phyloP scores from a whole-genome alignment of 2,113 vertebrate species.

The Oncorhynchus gorbuscha region DNA sequence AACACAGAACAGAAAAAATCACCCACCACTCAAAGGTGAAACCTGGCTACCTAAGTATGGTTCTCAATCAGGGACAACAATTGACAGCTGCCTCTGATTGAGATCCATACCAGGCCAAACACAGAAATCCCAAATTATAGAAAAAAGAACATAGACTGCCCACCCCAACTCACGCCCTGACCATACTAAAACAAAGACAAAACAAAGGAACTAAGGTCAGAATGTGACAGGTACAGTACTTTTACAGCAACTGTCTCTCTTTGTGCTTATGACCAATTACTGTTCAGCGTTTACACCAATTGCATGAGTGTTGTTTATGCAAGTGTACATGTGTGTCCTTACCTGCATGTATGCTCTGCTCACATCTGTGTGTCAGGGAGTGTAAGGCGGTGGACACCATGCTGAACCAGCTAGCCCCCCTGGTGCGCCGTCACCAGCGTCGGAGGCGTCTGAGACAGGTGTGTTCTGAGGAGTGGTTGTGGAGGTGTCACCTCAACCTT shows the following conservation, averaged over 20 bases:
- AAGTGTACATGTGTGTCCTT: background rate
- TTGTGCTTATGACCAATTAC: background rate
- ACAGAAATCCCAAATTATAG: too few relatives aligned
- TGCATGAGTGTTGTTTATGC: background rate
- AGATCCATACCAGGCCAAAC: too few relatives aligned
- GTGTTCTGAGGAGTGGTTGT: constrained; percentile 80
- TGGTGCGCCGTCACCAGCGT: constrained; percentile 59
- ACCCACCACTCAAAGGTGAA: too few relatives aligned
- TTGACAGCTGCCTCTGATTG: too few relatives aligned
- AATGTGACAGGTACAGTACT: background rate
- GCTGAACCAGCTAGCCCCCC: constrained; percentile 57
- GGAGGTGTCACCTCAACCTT: constrained; percentile 84
- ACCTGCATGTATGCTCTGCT: background rate
- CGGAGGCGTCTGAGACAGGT: constrained; percentile 68
- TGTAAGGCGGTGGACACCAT: constrained; percentile 62
- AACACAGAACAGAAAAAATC: too few relatives aligned
- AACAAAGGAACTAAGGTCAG: too few relatives aligned
- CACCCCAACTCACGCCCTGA: too few relatives aligned
- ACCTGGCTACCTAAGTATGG: too few relatives aligned
- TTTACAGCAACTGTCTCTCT: background rate
- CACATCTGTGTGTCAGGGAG: constrained; percentile 44
- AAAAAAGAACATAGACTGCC: too few relatives aligned
- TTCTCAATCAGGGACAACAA: too few relatives aligned
- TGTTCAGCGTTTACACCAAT: too few relatives aligned
- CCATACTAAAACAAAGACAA: too few relatives aligned